These are phyloP conservation scores for Laspeyria flexula DNA, from an alignment of 2,888 invertebrate species.

Conservation along the genomic window DNA sequence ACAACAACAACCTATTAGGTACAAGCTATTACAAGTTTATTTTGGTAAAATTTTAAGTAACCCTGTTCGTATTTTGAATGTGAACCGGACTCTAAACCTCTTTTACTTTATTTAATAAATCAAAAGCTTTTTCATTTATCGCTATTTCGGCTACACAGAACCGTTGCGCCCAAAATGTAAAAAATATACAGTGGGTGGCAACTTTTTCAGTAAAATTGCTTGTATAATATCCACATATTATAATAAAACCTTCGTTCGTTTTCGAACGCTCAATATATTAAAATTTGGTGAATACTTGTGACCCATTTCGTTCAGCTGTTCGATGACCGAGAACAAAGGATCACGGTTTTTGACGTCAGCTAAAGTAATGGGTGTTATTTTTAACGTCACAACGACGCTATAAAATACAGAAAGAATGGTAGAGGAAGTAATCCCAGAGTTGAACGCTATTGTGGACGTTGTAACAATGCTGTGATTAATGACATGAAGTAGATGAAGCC, in stretches of 20 bases:
- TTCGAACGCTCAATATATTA: constrained; percentile 6
- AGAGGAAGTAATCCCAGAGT: constrained; percentile 42
- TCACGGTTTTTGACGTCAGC: constrained; percentile 32
- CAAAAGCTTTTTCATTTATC: too few species aligned
- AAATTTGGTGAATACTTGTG: constrained; percentile 21
- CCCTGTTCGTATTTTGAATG: too few species aligned
- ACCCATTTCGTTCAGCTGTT: constrained; percentile 34
- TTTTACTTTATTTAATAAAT: too few species aligned
- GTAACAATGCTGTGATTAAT: constrained; percentile 61
- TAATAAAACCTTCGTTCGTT: not conserved
- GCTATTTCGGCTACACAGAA: too few species aligned
- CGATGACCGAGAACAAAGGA: constrained; percentile 47
- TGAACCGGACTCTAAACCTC: too few species aligned
- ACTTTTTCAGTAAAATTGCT: too few species aligned
- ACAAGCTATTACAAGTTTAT: too few species aligned
- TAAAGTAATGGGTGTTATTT: constrained; percentile 48
- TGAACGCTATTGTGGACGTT: constrained; percentile 47
- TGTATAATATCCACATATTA: too few species aligned
- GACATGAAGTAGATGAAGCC: constrained; percentile 39
- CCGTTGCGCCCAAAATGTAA: too few species aligned
- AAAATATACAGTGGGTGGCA: too few species aligned
- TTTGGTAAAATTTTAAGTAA: too few species aligned
- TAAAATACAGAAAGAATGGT: constrained; percentile 44
- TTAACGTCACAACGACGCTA: constrained; percentile 38
- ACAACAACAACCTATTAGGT: too few species aligned